phyloP scores from a whole-genome alignment of 1,140 invertebrate genomes.

The Amyelois transitella region DNA sequence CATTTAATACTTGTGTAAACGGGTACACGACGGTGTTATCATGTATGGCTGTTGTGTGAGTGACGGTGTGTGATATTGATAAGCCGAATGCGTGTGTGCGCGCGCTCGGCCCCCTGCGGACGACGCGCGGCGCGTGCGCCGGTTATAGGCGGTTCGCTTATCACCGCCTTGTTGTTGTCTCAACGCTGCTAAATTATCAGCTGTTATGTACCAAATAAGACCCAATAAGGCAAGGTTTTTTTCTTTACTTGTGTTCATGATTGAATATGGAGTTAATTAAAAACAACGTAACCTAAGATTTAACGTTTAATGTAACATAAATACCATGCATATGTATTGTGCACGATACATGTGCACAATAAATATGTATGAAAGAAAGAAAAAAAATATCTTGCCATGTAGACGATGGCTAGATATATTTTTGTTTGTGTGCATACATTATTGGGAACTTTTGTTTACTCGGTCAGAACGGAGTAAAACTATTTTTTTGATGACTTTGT shows the following conservation, averaged over 20 bases:
- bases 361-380: no score
- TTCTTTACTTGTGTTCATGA: background rate
- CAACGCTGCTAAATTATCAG: slow-evolving; percentile 16
- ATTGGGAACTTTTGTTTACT: no score
- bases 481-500: no score
- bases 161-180: slow-evolving; percentile 40
- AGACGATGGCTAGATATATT: no score
- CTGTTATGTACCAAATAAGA: slow-evolving; percentile 20
- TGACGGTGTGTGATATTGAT: slow-evolving; percentile 17
- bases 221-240: background rate
- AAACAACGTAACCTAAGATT: no score
- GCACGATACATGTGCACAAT: no score
- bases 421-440: no score
- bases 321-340: no score
- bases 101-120: slow-evolving; percentile 30
- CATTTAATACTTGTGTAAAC: slow-evolving; percentile 45
- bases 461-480: no score
- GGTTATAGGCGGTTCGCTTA: slow-evolving; percentile 54
- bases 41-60: slow-evolving; percentile 15
- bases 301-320: no score
- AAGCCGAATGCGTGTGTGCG: slow-evolving; percentile 24
- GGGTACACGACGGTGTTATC: slow-evolving; percentile 44
- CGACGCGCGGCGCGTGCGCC: slow-evolving; percentile 46
- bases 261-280: no score
- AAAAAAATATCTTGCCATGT: no score